Percentiles rank a stretch among this genome's conserved stretches.
Evolutionary conservation across 2,113 vertebrate genomes (phyloP).

Genomic region (Genyomyrus donnyi): DNA sequence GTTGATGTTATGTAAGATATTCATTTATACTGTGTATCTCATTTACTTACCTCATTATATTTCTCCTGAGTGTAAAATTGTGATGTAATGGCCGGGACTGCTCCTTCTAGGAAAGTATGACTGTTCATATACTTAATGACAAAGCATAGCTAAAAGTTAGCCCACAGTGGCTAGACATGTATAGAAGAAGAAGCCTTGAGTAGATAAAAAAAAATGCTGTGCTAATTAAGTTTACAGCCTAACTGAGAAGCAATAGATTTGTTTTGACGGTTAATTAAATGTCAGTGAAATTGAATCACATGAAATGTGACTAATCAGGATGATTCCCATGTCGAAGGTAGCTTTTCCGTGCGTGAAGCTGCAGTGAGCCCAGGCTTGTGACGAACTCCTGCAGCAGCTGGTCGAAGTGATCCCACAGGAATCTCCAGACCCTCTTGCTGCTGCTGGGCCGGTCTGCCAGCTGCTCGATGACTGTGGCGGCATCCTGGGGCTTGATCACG

Average conservation of each 20-base stretch:
- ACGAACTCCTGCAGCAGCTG: not conserved
- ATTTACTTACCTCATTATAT: conserved; percentile 22
- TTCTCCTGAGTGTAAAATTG: conserved; percentile 19
- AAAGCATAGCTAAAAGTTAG: not conserved
- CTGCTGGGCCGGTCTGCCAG: not conserved
- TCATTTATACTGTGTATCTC: not conserved
- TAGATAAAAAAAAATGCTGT: not conserved
- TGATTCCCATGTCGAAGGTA: not conserved
- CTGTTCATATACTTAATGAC: not conserved
- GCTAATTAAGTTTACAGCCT: not conserved
- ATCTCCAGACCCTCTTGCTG: conserved; percentile 10
- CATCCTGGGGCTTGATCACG: conserved; percentile 16
- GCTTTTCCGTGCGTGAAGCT: not conserved
- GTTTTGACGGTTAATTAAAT: not conserved
- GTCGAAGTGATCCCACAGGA: conserved; percentile 16
- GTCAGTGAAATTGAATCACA: not conserved
- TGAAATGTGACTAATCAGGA: not conserved
- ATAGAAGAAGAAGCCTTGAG: not conserved
- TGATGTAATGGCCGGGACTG: not conserved
- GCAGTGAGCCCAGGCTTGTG: not conserved
- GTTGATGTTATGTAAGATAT: not conserved
- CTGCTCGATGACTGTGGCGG: conserved; percentile 7
- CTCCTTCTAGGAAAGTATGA: not conserved
- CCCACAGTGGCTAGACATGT: not conserved
- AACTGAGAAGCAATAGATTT: not conserved